phyloP scores from a whole-genome alignment of 2,797 vertebrate genomes.

The Gastrophryne carolinensis region DNA sequence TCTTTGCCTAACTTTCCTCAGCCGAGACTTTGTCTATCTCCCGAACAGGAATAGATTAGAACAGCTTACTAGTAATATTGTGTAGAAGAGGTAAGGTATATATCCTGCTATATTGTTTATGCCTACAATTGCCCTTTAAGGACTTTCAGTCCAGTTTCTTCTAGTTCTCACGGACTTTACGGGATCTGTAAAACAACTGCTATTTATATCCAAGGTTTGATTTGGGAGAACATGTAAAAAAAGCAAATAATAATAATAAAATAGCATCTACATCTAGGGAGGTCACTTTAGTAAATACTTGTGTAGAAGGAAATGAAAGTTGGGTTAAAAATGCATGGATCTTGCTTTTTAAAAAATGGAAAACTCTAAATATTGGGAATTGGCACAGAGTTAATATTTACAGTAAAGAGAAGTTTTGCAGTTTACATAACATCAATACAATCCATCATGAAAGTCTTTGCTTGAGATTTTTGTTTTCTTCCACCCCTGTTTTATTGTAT shows the following conservation, averaged over 20 bases:
- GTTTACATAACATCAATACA: slow-evolving; percentile 78
- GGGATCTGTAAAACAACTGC: not conserved
- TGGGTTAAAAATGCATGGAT: slow-evolving; percentile 79
- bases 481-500: slow-evolving; percentile 54
- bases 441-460: slow-evolving; percentile 75
- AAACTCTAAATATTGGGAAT: slow-evolving; percentile 74
- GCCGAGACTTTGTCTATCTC: no score
- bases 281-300: slow-evolving; percentile 81
- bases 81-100: no score
- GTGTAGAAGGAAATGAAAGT: slow-evolving; percentile 73
- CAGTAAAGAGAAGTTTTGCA: slow-evolving; percentile 76
- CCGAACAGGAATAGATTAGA: no score
- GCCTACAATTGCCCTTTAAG: no score
- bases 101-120: no score
- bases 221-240: slow-evolving; percentile 66
- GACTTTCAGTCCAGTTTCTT: no score
- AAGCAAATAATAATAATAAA: slow-evolving; percentile 56
- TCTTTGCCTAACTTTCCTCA: no score
- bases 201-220: not conserved
- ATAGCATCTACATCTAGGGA: slow-evolving; percentile 76
- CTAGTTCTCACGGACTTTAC: no score
- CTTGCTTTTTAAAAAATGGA: slow-evolving; percentile 65
- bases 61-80: no score
- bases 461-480: slow-evolving; percentile 68
- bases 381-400: slow-evolving; percentile 83